Evolutionary conservation across 2,797 vertebrate species (phyloP), one percentile per base, ranked within the genome.

Genomic region (Cossypha dichroa): DNA sequence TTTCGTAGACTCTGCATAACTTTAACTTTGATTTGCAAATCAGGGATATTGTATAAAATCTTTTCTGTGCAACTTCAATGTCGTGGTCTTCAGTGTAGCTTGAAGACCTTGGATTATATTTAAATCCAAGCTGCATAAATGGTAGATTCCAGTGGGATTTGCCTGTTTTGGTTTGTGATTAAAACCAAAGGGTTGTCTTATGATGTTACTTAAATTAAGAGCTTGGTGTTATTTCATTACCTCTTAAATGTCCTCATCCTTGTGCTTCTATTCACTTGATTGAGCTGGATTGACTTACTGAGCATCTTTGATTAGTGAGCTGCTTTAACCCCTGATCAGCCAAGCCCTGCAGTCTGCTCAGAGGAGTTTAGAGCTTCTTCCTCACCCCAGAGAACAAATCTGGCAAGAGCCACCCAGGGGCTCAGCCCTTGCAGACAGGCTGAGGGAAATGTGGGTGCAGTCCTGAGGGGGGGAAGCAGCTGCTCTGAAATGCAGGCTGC

Each of bases 361-460:
- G 59, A 26, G 49, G 34, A 23, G 5, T 28, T 77, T 2, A 20
- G 33, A 40, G 52, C 19, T 55, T 13, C 46, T 36, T 74, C 21
- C 38, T 16, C 25, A 33, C 2, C n/a, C 19, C 18, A 38, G 28
- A 26, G 33, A 36, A 8, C 11, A 58, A 11, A 41, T n/a, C 15
- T 74, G 67, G 18, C 13, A 21, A n/a, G 55, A 64, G 34, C 6
- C 34, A 23, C 23, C 2, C 21, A 4, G 5, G 40, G 40, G 13
- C 15, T 62, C 4, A 12, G n/a, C 12, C 29, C 26, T 45, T 52
- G 15, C 25, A n/a, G 31, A 3, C 11, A 15, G 16, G 15, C 46
- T 15, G 7, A 10, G 11, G 14, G 54, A 12, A 6, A 8, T 1
- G 11, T 2, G 6, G 29, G 11, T 21, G 2, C 14, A 41, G 17